These are phyloP conservation scores for Zeugodacus cucurbitae DNA, from an alignment of 1,140 invertebrate species.

Conservation along the genomic window DNA sequence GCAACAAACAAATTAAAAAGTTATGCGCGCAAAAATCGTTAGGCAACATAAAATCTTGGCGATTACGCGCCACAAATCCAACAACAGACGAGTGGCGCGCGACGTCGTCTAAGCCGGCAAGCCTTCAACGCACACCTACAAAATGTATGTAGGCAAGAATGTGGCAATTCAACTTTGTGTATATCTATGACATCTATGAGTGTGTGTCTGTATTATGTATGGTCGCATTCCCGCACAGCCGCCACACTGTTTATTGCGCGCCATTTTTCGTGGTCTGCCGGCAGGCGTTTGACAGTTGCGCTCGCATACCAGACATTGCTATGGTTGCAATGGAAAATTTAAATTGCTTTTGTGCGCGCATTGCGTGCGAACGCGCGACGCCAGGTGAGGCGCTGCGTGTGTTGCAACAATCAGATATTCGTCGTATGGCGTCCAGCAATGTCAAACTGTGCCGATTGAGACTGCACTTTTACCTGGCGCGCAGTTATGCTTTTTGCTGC, in stretches of 20 bases:
- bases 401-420: too few species aligned
- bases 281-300: constrained; percentile 24
- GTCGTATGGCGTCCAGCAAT: too few species aligned
- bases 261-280: background rate
- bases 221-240: background rate
- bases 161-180: background rate
- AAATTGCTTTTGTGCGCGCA: constrained; percentile 44
- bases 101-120: constrained; percentile 15
- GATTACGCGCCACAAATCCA: constrained; percentile 32
- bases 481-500: too few species aligned
- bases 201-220: too few species aligned
- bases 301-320: constrained; percentile 37
- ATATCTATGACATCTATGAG: too few species aligned
- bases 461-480: too few species aligned
- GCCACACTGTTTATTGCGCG: background rate
- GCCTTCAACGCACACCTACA: background rate
- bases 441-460: too few species aligned
- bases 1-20: constrained; percentile 40
- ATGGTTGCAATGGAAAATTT: constrained; percentile 42
- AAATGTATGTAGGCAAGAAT: background rate
- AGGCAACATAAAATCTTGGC: constrained; percentile 22
- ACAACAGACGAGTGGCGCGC: background rate
- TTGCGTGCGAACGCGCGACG: background rate
- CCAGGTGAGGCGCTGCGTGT: background rate
- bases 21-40: constrained; percentile 27